phyloP scores from a whole-genome alignment of 2,797 vertebrate genomes.

The Poecilia velifera region DNA sequence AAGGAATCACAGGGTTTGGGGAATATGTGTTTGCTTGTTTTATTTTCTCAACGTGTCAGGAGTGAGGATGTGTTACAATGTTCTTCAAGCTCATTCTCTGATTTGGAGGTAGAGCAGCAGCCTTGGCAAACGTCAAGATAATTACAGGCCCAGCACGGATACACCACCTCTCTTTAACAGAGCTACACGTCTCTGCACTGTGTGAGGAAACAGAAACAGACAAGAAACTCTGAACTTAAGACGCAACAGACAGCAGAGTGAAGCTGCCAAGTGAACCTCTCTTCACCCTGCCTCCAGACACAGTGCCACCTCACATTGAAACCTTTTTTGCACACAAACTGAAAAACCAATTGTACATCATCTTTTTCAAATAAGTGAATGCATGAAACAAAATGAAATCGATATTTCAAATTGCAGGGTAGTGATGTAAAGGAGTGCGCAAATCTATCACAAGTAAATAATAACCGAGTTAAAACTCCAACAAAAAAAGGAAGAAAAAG shows the following conservation, averaged over 20 bases:
- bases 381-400: constrained; percentile 6
- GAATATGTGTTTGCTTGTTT: constrained; percentile 3
- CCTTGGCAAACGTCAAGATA: constrained; percentile 35
- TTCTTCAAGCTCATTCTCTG: constrained; percentile 12
- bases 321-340: neutral
- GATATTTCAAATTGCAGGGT: constrained; percentile 1
- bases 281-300: constrained; percentile 6
- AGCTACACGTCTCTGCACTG: constrained; percentile 34
- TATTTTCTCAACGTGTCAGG: constrained; percentile 32
- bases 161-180: constrained; percentile 43
- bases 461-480: neutral
- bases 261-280: constrained; percentile 1
- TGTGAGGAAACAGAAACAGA: constrained; percentile 11
- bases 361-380: neutral
- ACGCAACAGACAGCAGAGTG: constrained; percentile 2
- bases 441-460: neutral
- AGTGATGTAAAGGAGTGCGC: neutral
- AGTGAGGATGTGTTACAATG: neutral
- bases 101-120: constrained; percentile 26
- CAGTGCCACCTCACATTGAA: constrained; percentile 6
- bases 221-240: constrained; percentile 5
- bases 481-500: neutral
- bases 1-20: neutral
- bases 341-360: neutral
- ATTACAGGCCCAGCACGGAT: constrained; percentile 33